Conservation (phyloP, 2,113 vertebrate species). For the Megaceryle torquata region DNA sequence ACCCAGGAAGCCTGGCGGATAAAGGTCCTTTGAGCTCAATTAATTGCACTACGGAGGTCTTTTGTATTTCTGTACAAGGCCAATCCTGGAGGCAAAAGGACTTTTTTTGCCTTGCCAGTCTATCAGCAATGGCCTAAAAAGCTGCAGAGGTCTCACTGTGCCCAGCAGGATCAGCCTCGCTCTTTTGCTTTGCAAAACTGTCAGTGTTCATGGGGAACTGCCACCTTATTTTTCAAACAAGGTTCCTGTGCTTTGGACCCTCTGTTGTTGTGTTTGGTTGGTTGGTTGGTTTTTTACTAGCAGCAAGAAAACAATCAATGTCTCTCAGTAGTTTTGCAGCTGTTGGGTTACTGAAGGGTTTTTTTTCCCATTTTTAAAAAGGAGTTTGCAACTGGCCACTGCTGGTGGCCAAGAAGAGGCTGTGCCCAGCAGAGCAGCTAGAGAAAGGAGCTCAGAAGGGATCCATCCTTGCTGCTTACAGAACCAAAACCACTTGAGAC, state of each 20-base stretch:
- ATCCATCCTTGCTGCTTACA: neutral
- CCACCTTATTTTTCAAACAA: neutral
- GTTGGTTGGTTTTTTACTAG: neutral
- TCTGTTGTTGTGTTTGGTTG: no score
- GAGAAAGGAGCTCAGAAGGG: neutral
- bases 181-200: neutral
- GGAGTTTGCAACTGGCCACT: neutral
- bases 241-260: neutral
- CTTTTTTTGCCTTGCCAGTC: neutral
- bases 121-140: neutral
- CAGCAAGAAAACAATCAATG: neutral
- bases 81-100: neutral
- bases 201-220: neutral
- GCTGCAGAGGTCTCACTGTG: neutral
- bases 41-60: neutral
- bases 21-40: neutral
- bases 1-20: neutral
- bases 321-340: rapidly evolving
- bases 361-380: neutral
- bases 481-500: rapidly evolving
- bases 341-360: neutral
- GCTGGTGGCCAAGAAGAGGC: neutral
- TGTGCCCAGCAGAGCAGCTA: neutral
- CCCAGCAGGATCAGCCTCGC: neutral
- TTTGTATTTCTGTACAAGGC: neutral